These are phyloP conservation scores for Macquaria ambigua DNA, from an alignment of 2,113 vertebrate species.

Conservation along the genomic window DNA sequence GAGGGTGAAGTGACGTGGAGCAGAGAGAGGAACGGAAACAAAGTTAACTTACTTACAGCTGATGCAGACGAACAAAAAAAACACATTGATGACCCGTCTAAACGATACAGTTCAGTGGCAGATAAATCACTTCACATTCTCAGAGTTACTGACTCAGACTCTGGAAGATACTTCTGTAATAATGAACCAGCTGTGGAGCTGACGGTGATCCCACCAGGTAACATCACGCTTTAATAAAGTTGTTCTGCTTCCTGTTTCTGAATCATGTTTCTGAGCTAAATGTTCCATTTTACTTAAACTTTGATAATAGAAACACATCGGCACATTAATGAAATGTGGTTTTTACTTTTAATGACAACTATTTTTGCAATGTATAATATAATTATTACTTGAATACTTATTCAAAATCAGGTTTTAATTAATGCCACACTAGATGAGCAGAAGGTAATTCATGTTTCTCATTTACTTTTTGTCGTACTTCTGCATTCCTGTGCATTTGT, in stretches of 20 bases:
- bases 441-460: too few relatives aligned
- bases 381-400: too few relatives aligned
- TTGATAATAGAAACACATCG: too few relatives aligned
- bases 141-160: fast-evolving
- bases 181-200: neutral
- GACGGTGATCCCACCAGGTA: constrained; percentile 45
- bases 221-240: neutral
- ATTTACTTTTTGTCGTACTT: too few relatives aligned
- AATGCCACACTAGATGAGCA: too few relatives aligned
- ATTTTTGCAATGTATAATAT: too few relatives aligned
- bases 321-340: too few relatives aligned
- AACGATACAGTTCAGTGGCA: fast-evolving
- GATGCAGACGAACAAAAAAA: fast-evolving
- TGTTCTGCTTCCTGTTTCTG: neutral
- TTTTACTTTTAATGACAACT: too few relatives aligned
- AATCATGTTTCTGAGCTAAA: too few relatives aligned
- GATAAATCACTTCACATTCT: fast-evolving
- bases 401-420: too few relatives aligned
- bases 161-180: constrained; percentile 45
- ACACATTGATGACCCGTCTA: fast-evolving
- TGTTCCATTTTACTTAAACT: too few relatives aligned
- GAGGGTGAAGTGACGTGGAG: constrained; percentile 15
- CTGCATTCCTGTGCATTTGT: too few relatives aligned
- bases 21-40: neutral
- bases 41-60: fast-evolving